These are phyloP conservation scores for Lithobates sylvaticus DNA, from an alignment of 2,797 vertebrate genomes.

Conservation along the genomic window DNA sequence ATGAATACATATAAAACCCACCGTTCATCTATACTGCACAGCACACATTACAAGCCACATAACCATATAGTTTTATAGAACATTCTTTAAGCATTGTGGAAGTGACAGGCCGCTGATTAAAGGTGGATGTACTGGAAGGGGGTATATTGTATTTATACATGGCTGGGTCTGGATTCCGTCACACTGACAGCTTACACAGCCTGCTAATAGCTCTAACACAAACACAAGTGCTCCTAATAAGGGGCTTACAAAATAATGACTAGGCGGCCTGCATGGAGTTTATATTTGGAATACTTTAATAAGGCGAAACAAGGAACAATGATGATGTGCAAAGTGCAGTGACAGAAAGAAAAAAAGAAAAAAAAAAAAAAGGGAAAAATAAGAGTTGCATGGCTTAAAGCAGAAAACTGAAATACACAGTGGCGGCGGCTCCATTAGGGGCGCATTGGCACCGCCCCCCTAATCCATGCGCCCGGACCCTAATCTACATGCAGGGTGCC, in stretches of 20 bases:
- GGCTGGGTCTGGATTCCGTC: background rate
- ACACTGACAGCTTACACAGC: constrained; percentile 4
- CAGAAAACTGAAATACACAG: no score
- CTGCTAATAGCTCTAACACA: background rate
- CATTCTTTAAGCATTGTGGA: background rate
- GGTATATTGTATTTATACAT: background rate
- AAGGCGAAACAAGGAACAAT: background rate
- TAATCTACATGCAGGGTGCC: no score
- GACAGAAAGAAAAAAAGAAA: no score
- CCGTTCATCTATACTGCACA: background rate
- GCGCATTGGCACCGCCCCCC: no score
- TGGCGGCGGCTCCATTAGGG: no score
- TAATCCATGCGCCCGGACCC: no score
- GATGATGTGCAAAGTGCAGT: no score
- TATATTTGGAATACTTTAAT: no score
- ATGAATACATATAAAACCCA: background rate
- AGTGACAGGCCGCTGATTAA: background rate
- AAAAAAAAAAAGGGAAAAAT: no score
- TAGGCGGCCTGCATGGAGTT: no score
- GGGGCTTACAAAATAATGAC: background rate
- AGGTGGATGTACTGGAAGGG: background rate
- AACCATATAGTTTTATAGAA: background rate
- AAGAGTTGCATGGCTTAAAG: no score
- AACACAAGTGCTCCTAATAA: background rate
- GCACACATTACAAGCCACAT: background rate